Evolutionary conservation across 2,888 invertebrate species (phyloP), one percentile per base, ranked within the genome.

Genomic region (Scaptomyza reducta): DNA sequence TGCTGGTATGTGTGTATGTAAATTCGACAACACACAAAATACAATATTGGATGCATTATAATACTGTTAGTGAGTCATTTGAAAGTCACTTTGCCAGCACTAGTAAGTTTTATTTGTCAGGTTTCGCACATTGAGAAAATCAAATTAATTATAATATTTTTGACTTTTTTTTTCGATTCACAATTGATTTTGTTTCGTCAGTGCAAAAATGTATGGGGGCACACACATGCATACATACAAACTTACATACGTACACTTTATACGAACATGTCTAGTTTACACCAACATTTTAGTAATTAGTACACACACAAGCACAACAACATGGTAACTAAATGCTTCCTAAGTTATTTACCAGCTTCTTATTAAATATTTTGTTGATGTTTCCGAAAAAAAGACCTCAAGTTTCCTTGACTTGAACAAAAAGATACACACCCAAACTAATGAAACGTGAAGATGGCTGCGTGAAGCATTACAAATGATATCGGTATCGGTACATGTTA

Each of bases 271-370:
- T 46, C 14, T 54, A 59, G 41, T 18, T 41, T 29, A 66, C 54
- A 74, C 49, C 42, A 71, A 42, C 11, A 51, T 46, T 55, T 60
- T 11, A 18, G 22, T 64, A 63, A 63, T 40, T 58, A 76, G 35
- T 27, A 82, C 67, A 86, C 86, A 85, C 86, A 81, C 78, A 81
- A 81, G 60, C 87, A 84, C 73, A 73, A 70, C 85, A 75, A 81
- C 64, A 72, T 54, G 40, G 59, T 50, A 49, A 42, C 45, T 44
- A 50, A 29, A 27, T 27, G 46, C 49, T 41, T 40, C 53, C 1
- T 47, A 49, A n/a, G 51, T 56, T 29, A 83, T 56, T 81, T 81
- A 81, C 81, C 81, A 81, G 78, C 51, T 70, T 70, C 64, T 16
- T 29, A 41, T 40, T 38, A 22, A 54, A 14, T 51, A 11, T 49